Base-by-base conservation (phyloP, 1,140 invertebrate genomes). In the Drosophila bifasciata region DNA sequence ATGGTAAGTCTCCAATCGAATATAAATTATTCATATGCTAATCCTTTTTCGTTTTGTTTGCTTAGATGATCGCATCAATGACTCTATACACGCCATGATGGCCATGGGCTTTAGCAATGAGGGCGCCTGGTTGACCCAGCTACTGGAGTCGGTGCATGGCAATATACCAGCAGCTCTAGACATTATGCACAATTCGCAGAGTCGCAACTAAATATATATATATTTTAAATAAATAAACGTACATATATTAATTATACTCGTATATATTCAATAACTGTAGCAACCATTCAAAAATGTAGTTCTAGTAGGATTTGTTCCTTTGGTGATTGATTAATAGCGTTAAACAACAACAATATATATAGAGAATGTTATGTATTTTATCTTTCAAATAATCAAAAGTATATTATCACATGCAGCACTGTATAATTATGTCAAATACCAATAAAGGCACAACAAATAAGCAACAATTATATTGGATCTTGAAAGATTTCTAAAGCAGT, bases 61-160 rank as follows among this genome's bases (percentile, higher is more conserved):
- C 0, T 5, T 36, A 89, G 94, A 95, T 92, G 93, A 94, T 11
- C 93, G 92, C 57, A 94, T 96, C 51, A 93, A 93, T 53, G 86
- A 91, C 3, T 93, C 94, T 36, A 90, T 97, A 46, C 91, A 94
- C 48, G 92, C 94, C 43, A 96, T 97, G 96, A 92, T 95, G 84
- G 91, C 93, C 2, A 97, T 97, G 96, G 96, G 96, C 28, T 97
- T 97, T 91, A 94, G 93, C 49, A 96, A 97, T 85, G 94, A 96
- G 58, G 94, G 94, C 1, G 93, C 92, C 16, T 93, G 93, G 92
- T 78, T 94, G 48, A 92, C 92, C 4, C 92, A 93, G 56, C 81
- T 94, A 1, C 63, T 93, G 1, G 93, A 93, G 66, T 92, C 84
- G 67, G 93, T 93, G 57, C 84, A 95, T 62, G 96, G 96, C 7